These are phyloP conservation scores for Ptyas mucosa DNA, from an alignment of 2,113 vertebrate genomes.

Conservation along the genomic window DNA sequence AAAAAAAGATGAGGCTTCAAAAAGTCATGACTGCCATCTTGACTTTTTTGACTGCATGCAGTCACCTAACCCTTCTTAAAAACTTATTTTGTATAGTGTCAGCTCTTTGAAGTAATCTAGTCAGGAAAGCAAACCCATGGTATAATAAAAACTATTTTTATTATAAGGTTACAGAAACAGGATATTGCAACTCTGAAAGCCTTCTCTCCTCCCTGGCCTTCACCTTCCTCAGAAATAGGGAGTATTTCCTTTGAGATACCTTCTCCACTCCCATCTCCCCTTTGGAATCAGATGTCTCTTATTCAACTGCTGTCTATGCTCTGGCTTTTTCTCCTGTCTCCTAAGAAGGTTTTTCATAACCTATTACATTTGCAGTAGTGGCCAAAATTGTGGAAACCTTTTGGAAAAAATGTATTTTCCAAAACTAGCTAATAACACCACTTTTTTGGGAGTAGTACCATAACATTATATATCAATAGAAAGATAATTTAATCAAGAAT, in stretches of 20 bases:
- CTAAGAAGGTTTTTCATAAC: neutral
- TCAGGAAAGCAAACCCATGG: neutral
- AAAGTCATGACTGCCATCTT: neutral
- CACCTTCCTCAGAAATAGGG: neutral
- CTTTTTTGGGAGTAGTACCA: no score
- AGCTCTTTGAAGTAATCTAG: neutral
- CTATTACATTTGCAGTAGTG: neutral
- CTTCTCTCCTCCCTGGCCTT: neutral
- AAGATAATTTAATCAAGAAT: no score
- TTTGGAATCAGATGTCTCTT: neutral
- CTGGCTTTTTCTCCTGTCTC: neutral
- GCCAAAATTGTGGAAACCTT: no score
- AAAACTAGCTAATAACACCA: no score
- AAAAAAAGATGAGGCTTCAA: neutral
- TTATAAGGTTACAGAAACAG: neutral
- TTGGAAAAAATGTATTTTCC: no score
- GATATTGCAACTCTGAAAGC: neutral
- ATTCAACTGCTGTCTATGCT: neutral
- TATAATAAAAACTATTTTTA: neutral
- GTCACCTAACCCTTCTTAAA: neutral
- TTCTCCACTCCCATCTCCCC: neutral
- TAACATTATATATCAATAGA: no score
- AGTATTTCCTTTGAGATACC: neutral
- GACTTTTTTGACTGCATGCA: neutral
- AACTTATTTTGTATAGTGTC: neutral